Percentiles rank a stretch among this genome's conserved stretches.
Evolutionary conservation across 1,140 invertebrate genomes (phyloP).

Genomic region (Ips typographus): DNA sequence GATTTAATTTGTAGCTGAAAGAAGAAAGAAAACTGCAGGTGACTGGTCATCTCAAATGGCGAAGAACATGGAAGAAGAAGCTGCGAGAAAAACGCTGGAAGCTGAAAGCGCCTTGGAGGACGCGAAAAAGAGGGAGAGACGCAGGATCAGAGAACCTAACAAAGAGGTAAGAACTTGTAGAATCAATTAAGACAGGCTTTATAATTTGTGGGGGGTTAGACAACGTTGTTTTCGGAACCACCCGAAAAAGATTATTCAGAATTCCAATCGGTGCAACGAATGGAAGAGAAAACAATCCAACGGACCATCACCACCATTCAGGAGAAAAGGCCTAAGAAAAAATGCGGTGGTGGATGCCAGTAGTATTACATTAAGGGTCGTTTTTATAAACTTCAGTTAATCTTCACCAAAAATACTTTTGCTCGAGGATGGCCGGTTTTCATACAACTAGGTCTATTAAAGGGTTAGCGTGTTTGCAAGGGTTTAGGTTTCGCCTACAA

Average conservation of each 20-base stretch:
- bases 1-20: background rate
- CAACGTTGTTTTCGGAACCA: background rate
- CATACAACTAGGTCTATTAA: too few species aligned
- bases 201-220: background rate
- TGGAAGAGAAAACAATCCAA: conserved; percentile 8
- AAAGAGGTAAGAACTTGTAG: background rate
- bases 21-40: background rate
- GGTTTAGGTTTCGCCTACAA: too few species aligned
- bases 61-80: conserved; percentile 3
- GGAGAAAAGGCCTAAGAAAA: background rate
- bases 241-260: conserved; percentile 1
- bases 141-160: background rate
- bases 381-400: too few species aligned
- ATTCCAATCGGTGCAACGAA: background rate
- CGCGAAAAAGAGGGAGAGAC: conserved; percentile 1
- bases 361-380: too few species aligned
- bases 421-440: too few species aligned
- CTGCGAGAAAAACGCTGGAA: background rate
- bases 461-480: too few species aligned
- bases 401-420: too few species aligned
- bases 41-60: conserved; percentile 11
- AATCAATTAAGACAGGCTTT: background rate
- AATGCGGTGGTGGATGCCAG: too few species aligned
- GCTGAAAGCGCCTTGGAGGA: background rate
- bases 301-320: conserved; percentile 10